Base-by-base conservation (phyloP, 2,113 vertebrate species). In the Seriola quinqueradiata region DNA sequence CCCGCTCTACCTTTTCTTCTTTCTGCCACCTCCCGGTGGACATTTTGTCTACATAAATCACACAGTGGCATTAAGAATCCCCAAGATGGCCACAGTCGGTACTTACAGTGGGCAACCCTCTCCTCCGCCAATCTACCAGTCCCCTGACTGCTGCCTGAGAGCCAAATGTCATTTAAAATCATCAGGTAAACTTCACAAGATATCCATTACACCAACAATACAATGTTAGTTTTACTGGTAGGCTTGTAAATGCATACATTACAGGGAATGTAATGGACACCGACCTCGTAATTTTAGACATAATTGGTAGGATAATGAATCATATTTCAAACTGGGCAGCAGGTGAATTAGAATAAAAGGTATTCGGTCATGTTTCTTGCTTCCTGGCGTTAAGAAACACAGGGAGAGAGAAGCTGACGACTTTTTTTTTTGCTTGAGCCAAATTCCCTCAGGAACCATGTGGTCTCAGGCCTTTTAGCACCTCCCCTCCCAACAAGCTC, bases 41-140 rank as follows among this genome's bases (percentile, higher is more conserved):
- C 86, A 92, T 91, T 94, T 93, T 92, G 88, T 90, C 87, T 72
- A 86, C 82, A 91, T 91, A 91, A 90, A 93, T 93, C 90, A 91
- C 81, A 87, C 55, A 1, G 87, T 90, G 91, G 92, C 92, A 93
- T 89, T 89, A 92, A 90, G 83, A 84, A 89, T 82, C 52, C 71
- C 74, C 88, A 88, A 94, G 87, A 93, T 94, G 87, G 89, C 89
- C 80, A 90, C 79, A 68, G 65, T 70, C 84, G 74, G 77, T 82
- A 78, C 88, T 92, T 90, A 84, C 63, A 83, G 60, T 28, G 66
- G 50, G 58, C 81, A 58, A 2, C 64, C 46, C 25, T 79, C 46
- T 46, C 25, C 52, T 14, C 16, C 8, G 0, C 46, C 54, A 67
- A 63, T 75, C 64, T 50, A 55, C 11, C 42, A 46, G 63, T 84